phyloP scores from a whole-genome alignment of 2,113 vertebrate species.

The Sardina pilchardus region DNA sequence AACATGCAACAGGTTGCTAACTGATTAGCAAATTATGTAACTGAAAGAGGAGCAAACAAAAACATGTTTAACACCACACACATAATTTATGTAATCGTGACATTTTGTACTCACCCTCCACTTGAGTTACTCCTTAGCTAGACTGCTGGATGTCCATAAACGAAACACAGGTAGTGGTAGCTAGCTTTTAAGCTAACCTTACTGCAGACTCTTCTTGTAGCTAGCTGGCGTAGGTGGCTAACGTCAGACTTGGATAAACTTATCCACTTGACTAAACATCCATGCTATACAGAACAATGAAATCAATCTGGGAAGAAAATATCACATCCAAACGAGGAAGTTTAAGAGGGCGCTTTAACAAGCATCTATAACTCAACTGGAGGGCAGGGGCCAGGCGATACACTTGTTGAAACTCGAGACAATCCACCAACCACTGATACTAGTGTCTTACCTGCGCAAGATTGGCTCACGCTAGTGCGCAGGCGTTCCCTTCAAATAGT shows the following conservation, averaged over 20 bases:
- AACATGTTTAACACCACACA: not conserved
- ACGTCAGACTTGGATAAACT: not conserved
- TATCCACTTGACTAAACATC: not conserved
- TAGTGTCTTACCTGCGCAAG: not conserved
- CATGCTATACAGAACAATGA: not conserved
- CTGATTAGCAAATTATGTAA: not conserved
- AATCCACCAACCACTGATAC: not conserved
- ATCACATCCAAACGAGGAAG: not conserved
- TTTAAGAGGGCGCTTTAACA: not conserved
- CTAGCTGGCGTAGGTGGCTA: not conserved
- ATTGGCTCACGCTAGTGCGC: not conserved
- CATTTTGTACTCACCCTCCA: not conserved
- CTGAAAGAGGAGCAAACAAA: not conserved
- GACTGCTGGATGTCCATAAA: not conserved
- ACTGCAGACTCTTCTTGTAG: not conserved
- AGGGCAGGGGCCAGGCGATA: constrained; percentile 6
- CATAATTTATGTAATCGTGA: not conserved
- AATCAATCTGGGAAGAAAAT: not conserved
- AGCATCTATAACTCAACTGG: not conserved
- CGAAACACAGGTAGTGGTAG: constrained; percentile 10
- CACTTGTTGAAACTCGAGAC: constrained; percentile 15
- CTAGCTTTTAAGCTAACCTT: not conserved
- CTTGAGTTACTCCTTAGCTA: not conserved
- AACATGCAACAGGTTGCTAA: constrained; percentile 16
- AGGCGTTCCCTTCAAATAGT: constrained; percentile 4